A percentile compares a stretch with the other conserved stretches of the same genome.
phyloP scores from a whole-genome alignment of 2,113 vertebrate genomes.

The Phalacrocorax pelagicus region DNA sequence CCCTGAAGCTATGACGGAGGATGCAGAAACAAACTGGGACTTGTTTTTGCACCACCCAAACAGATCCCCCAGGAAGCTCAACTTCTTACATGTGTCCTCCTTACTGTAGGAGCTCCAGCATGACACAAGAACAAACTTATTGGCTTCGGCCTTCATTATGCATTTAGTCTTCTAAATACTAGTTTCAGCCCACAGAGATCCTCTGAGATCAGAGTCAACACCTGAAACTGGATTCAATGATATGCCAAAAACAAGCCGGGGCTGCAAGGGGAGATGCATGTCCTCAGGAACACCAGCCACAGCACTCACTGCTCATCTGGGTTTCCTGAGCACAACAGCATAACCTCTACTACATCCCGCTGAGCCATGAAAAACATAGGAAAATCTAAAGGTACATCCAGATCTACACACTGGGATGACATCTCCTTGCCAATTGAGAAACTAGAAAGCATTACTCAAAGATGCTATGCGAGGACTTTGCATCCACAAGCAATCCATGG shows the following conservation, averaged over 20 bases:
- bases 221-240: neutral
- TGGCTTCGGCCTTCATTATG: neutral
- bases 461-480: neutral
- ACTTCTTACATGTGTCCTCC: neutral
- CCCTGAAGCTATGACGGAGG: neutral
- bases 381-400: neutral
- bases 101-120: neutral
- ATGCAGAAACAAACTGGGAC: neutral
- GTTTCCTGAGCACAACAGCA: neutral
- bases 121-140: neutral
- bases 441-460: neutral
- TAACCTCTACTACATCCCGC: neutral
- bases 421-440: neutral
- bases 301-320: neutral
- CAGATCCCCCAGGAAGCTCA: neutral
- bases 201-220: neutral
- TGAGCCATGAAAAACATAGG: neutral
- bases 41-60: neutral
- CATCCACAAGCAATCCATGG: neutral
- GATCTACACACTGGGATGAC: neutral
- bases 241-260: neutral
- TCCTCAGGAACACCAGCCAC: neutral
- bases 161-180: neutral
- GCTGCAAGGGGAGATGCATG: neutral
- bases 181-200: neutral